Evolutionary conservation across 2,113 vertebrate species (phyloP), one percentile per base, ranked within the genome.

Genomic region (Neofelis nebulosa): DNA sequence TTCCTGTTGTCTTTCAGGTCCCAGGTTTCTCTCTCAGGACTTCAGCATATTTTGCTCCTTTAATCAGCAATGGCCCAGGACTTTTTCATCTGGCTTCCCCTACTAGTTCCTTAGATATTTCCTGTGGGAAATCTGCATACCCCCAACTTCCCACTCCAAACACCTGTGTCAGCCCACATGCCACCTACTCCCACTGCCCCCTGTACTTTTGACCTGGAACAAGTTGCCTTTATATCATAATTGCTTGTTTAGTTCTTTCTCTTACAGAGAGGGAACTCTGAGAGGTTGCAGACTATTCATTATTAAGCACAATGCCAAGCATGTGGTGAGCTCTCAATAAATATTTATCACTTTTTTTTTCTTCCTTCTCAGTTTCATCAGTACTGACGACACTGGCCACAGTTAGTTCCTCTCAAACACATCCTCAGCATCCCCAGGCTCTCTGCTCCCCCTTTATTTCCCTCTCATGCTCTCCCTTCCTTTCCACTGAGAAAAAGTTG

Each of bases 321-420:
- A 12, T 14, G 61, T 27, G 50, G 50, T 68, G 78, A 68, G 45
- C 21, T 31, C 38, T 89, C 55, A 48, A 36, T 91, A 81, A 71
- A 48, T 79, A 96, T n/a, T 92, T 76, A 83, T 68, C 63, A 41
- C 78, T 95, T 93, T 92, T 66, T 63, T 95, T 57, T 50, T 38
- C 8, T 71, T 33, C 10, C 45, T n/a, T 84, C 52, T 87, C 63
- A 6, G 50, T 92, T 95, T 87, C 57, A 36, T 69, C 12, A 38
- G 50, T 36, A 84, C 57, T 61, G 74, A 71, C 74, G 69, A 52
- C 33, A 76, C 18, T 41, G 84, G 92, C 74, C 50, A 31, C 48
- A 61, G 16, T 3, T 33, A 18, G 23, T 27, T 91, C 15, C 38
- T 81, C 80, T 87, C 31, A 36, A 41, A 79, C 15, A 31, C 1